Evolutionary conservation across 2,113 vertebrate species (phyloP).

Genomic region (Myotis lucifugus): DNA sequence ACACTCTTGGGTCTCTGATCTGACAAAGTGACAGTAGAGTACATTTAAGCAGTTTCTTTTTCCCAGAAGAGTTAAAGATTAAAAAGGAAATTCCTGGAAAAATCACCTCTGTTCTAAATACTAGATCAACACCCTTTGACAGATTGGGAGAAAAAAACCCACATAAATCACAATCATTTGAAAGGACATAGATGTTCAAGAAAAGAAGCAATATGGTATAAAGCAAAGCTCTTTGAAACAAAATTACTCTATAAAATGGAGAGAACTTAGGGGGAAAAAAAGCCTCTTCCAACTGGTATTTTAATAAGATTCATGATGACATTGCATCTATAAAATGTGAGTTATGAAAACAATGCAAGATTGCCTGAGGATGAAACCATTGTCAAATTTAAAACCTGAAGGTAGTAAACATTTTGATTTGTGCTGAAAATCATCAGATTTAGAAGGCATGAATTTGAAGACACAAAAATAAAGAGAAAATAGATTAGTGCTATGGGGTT

Average conservation of each 20-base stretch:
- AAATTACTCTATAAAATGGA: neutral
- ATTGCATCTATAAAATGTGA: neutral
- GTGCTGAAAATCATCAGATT: constrained; percentile 4
- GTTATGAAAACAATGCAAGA: neutral
- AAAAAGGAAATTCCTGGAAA: neutral
- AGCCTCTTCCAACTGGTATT: neutral
- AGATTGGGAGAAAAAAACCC: neutral
- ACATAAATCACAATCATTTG: neutral
- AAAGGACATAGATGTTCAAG: neutral
- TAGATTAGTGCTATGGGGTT: neutral
- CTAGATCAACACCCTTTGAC: neutral
- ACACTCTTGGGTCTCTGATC: neutral
- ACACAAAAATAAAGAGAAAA: neutral
- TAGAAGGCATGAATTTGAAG: neutral
- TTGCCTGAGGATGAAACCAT: neutral
- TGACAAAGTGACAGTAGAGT: neutral
- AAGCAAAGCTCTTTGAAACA: neutral
- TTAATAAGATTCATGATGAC: neutral
- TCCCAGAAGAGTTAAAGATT: neutral
- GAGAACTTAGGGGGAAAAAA: neutral
- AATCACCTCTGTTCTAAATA: neutral
- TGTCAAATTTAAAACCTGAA: neutral
- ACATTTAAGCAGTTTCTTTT: neutral
- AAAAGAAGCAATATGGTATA: neutral
- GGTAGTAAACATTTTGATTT: neutral